Evolutionary conservation across 2,797 vertebrate species (phyloP), one percentile per base, ranked within the genome.

Genomic region (Aulostomus chinensis): DNA sequence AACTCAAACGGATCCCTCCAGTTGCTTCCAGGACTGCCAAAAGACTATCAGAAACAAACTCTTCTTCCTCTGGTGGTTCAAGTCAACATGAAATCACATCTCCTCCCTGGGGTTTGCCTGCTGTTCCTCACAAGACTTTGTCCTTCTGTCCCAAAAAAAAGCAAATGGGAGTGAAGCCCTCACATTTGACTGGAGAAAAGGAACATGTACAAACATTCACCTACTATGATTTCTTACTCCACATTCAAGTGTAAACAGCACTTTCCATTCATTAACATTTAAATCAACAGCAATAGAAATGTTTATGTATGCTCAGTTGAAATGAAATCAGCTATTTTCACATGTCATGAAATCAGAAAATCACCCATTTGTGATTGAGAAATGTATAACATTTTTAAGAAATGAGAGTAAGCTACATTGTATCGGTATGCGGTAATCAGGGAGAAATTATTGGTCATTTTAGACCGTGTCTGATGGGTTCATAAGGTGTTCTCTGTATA

Each of bases 301-400:
- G 64, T 67, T 74, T 82, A 73, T 73, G 60, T 68, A 62, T 63
- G 67, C 78, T 80, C 84, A 73, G 73, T 78, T 76, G 43, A 77
- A 80, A 80, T 46, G 21, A 81, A 61, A 78, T 83, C 80, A 84
- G 86, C 82, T 89, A 81, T 87, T 86, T 86, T 88, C 82, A 84
- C 51, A 58, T 72, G 65, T 49, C 49, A 54, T 66, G 56, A 80
- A 72, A 71, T 80, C 62, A 58, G 33, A 57, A 75, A 85, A 81
- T 85, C 72, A 81, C 70, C 71, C 69, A 70, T 80, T 83, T 81
- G 80, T 83, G 78, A 79, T 80, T 68, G 78, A 85, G 47, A 78
- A 68, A 60, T 78, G 75, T 69, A 66, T 76, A 73, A 79, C 71
- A 81, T 86, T 86, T 87, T 79, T 78, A 76, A 74, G 64, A 84